Percentiles rank a stretch among this genome's conserved stretches.
Conservation (phyloP, 2,888 invertebrate genomes). For the Apamea anceps region DNA sequence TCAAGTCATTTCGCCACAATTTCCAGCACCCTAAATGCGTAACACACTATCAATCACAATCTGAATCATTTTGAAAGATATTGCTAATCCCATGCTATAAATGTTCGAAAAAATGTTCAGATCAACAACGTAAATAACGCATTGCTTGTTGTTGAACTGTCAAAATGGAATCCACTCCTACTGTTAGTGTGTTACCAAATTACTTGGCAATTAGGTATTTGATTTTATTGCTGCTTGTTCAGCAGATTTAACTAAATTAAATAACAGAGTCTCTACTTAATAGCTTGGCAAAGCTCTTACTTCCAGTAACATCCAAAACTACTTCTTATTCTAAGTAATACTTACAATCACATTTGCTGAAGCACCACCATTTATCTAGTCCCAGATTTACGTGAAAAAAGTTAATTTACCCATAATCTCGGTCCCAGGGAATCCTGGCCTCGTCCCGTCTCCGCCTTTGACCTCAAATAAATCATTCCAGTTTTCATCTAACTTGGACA, state of each 20-base stretch:
- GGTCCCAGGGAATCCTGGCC: slow-evolving; percentile 49
- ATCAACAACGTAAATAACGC: too few relatives aligned
- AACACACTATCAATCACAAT: too few relatives aligned
- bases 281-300: slow-evolving; percentile 21
- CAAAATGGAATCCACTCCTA: too few relatives aligned
- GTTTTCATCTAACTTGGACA: slow-evolving; percentile 71
- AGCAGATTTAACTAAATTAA: not conserved
- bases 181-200: too few relatives aligned
- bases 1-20: not conserved
- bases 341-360: slow-evolving; percentile 49
- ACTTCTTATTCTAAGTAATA: slow-evolving; percentile 36
- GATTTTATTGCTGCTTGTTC: not conserved
- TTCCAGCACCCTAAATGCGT: too few relatives aligned
- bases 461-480: slow-evolving; percentile 73
- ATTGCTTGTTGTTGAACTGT: too few relatives aligned
- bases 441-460: slow-evolving; percentile 69
- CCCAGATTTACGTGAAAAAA: slow-evolving; percentile 50
- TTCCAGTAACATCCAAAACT: slow-evolving; percentile 30
- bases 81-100: too few relatives aligned
- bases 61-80: too few relatives aligned
- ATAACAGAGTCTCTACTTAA: slow-evolving; percentile 7
- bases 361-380: slow-evolving; percentile 47
- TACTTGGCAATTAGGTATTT: not conserved
- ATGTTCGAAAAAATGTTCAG: too few relatives aligned
- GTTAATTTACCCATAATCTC: slow-evolving; percentile 60